Conservation (phyloP, 2,113 vertebrate genomes). For the Callospermophilus lateralis region DNA sequence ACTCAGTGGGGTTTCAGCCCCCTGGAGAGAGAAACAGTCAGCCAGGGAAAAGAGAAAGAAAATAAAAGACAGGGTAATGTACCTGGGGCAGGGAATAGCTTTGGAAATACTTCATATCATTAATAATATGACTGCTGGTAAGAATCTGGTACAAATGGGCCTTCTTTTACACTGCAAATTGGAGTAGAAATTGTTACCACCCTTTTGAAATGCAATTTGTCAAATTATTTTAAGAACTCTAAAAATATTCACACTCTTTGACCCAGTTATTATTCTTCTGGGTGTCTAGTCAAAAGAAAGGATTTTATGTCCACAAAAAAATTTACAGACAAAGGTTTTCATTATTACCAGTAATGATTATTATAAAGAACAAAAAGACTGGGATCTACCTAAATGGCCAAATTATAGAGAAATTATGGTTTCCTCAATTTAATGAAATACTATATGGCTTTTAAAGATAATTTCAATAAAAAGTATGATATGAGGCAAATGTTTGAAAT, state of each 20-base stretch:
- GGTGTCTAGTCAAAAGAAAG: conserved; percentile 64
- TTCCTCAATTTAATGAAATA: conserved; percentile 31
- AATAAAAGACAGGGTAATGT: background rate
- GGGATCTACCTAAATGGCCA: background rate
- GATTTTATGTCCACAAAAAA: conserved; percentile 59
- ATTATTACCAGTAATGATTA: conserved; percentile 1
- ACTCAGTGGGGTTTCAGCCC: background rate
- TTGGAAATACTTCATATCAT: conserved; percentile 36
- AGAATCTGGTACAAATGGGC: conserved; percentile 21
- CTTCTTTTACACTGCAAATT: conserved; percentile 34
- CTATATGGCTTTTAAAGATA: conserved; percentile 32
- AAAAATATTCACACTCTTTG: conserved; percentile 72
- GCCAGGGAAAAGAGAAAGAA: background rate
- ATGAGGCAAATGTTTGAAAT: conserved; percentile 1
- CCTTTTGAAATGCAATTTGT: conserved; percentile 69
- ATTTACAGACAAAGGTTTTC: conserved; percentile 66
- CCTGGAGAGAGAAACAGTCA: background rate
- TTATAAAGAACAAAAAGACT: conserved; percentile 45
- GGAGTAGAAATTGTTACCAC: conserved; percentile 57
- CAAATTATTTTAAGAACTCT: conserved; percentile 77
- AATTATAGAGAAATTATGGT: conserved; percentile 51
- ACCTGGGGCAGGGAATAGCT: background rate
- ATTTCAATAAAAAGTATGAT: conserved; percentile 40
- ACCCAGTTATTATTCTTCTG: conserved; percentile 76
- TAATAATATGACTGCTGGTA: background rate